Percentiles rank a stretch among this genome's conserved stretches.
phyloP scores from a whole-genome alignment of 2,113 vertebrate genomes.

The Pristiophorus japonicus region DNA sequence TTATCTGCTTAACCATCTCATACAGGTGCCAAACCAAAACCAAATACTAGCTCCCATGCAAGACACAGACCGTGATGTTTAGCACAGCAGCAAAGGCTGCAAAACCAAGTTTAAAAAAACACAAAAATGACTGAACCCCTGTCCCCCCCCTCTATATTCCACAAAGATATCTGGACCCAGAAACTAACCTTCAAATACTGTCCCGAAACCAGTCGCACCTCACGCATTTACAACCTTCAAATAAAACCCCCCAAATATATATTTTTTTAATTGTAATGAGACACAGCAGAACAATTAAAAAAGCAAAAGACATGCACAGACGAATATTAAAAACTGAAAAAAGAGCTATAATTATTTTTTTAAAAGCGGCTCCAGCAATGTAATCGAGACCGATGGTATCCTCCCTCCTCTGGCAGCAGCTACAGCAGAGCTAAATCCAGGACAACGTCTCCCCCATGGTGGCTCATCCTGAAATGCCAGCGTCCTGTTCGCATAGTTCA shows the following conservation, averaged over 20 bases:
- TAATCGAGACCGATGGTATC: slow-evolving; percentile 31
- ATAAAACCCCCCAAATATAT: background rate
- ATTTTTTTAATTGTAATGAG: background rate
- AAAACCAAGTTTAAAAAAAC: slow-evolving; percentile 1
- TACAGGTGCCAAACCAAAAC: background rate
- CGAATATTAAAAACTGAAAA: background rate
- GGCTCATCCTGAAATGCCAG: slow-evolving; percentile 28
- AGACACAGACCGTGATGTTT: background rate
- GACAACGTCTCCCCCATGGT: slow-evolving; percentile 16
- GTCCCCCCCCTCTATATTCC: background rate
- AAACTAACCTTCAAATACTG: background rate
- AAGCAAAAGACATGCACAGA: background rate
- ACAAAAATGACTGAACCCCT: background rate
- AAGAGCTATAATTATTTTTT: slow-evolving; percentile 1
- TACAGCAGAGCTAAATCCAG: slow-evolving; percentile 36
- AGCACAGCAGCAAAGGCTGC: background rate
- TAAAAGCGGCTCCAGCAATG: slow-evolving; percentile 30
- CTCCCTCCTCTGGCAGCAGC: slow-evolving; percentile 36
- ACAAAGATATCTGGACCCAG: background rate
- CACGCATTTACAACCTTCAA: background rate
- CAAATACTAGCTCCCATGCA: background rate
- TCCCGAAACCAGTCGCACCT: background rate
- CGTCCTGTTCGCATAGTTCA: slow-evolving; percentile 17
- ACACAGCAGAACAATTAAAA: background rate
- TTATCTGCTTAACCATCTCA: background rate